Evolutionary conservation across 1,140 invertebrate genomes (phyloP), one percentile per base, ranked within the genome.

Genomic region (Neodiprion virginianus): DNA sequence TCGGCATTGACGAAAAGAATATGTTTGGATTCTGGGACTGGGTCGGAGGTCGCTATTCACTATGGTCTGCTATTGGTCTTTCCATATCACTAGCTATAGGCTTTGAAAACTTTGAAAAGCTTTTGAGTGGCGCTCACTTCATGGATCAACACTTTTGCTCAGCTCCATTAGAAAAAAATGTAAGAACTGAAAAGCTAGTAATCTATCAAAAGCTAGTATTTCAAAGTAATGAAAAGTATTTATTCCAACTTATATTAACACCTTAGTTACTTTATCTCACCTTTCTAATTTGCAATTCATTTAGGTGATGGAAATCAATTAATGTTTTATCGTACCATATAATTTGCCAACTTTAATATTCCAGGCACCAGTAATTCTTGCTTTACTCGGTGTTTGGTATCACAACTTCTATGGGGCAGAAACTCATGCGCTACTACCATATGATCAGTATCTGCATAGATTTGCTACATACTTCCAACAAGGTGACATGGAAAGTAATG

Each of bases 1-100:
- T 99, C 90, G 99, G 99, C 28, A 99, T 99, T 80, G 95, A 98
- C 87, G 92, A 96, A 78, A 93, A 94, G 74, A 99, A 99, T 85
- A 99, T 99, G 97, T 99, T 99, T 91, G 97, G 95, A 69, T 99
- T 99, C 88, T 99, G 99, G 98, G 98, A 99, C 89, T 99, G 98
- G 97, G 98, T 99, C 74, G 99, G 98, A 69, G 99, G 98, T 79
- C 92, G 98, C 84, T 99, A 98, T 86, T 99, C 98, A 0, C 88
- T 99, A 1, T 99, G 98, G 98, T 99, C 98, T 0, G 98, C 98
- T 8, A 99, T 99, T 89, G 98, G 99, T 67, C 89, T 99, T 8
- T 98, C 98, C 5, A 99, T 99, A 87, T 95, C 95, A 47, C 89
- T 99, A 9, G 93, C 95, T 75, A 94, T 99, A 87, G 98, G 98